Percentiles rank a stretch among this genome's conserved stretches.
Conservation (phyloP, 1,140 invertebrate genomes). For the Cardiocondyla obscurior region DNA sequence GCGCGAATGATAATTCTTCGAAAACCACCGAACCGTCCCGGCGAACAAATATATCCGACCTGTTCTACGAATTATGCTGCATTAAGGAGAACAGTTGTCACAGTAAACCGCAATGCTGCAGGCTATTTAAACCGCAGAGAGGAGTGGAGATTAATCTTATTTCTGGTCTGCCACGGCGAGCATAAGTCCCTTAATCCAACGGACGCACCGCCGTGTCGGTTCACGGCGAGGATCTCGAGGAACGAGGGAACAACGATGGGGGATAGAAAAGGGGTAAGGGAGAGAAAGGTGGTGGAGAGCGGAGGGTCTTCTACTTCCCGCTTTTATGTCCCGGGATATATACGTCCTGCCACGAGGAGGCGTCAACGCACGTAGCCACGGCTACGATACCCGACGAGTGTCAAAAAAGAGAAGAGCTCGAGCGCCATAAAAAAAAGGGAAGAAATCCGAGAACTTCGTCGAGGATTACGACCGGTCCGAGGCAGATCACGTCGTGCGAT, state of each 20-base stretch:
- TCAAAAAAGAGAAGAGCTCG: conserved; percentile 41
- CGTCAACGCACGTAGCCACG: conserved; percentile 25
- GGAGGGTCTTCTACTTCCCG: conserved; percentile 6
- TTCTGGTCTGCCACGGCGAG: conserved; percentile 48
- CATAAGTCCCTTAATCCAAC: conserved; percentile 52
- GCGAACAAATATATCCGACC: conserved; percentile 17
- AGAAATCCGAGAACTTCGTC: conserved; percentile 50
- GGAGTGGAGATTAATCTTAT: conserved; percentile 46
- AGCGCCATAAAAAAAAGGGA: conserved; percentile 23
- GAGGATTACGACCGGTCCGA: conserved; percentile 39
- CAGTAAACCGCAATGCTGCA: conserved; percentile 21
- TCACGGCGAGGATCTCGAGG: conserved; percentile 12
- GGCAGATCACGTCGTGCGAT: conserved; percentile 30
- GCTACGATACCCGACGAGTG: conserved; percentile 18
- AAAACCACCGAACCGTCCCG: neutral
- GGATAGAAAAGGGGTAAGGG: neutral
- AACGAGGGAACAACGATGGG: neutral
- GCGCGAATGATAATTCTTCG: neutral
- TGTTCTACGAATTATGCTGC: conserved; percentile 23
- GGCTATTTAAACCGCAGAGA: conserved; percentile 25
- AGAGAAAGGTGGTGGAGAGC: neutral
- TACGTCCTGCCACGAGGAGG: conserved; percentile 14
- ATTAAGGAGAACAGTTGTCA: conserved; percentile 47
- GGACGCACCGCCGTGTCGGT: conserved; percentile 40
- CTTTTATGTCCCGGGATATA: conserved; percentile 45